Evolutionary conservation across 1,140 invertebrate genomes (phyloP).

Genomic region (Lepidostoma basale): DNA sequence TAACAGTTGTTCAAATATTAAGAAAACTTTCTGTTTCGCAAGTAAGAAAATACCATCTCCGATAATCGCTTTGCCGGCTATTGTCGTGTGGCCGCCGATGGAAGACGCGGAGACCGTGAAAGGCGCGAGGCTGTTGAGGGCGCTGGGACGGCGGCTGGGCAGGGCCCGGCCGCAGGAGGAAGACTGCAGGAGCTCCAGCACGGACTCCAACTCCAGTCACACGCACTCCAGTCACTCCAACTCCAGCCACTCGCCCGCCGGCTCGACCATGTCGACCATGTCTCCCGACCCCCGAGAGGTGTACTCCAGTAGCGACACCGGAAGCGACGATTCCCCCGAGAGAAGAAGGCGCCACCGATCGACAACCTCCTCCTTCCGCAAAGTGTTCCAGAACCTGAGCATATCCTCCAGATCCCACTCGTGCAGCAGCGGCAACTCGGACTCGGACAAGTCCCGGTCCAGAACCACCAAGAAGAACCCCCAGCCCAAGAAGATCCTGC

Average conservation of each 20-base stretch:
- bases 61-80: slow-evolving; percentile 50
- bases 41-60: slow-evolving; percentile 35
- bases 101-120: slow-evolving; percentile 59
- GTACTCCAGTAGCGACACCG: slow-evolving; percentile 66
- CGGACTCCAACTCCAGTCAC: slow-evolving; percentile 63
- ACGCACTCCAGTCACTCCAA: slow-evolving; percentile 61
- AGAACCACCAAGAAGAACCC: slow-evolving; percentile 62
- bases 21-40: too few species aligned
- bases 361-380: slow-evolving; percentile 70
- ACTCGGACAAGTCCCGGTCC: slow-evolving; percentile 37
- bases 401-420: slow-evolving; percentile 67
- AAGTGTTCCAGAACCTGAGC: slow-evolving; percentile 71
- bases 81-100: slow-evolving; percentile 58
- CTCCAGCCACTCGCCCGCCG: slow-evolving; percentile 61
- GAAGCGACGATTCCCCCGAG: slow-evolving; percentile 60
- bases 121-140: slow-evolving; percentile 65
- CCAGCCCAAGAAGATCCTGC: slow-evolving; percentile 71
- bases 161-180: slow-evolving; percentile 63
- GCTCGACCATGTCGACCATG: slow-evolving; percentile 51
- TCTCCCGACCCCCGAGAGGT: slow-evolving; percentile 49
- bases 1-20: too few species aligned
- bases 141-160: slow-evolving; percentile 64
- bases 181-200: slow-evolving; percentile 64
- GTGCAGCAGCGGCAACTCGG: slow-evolving; percentile 54
- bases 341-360: slow-evolving; percentile 65